A percentile compares a stretch with the other conserved stretches of the same genome.
These are phyloP conservation scores for Drosophila subobscura DNA, from an alignment of 1,140 invertebrate genomes.

Conservation along the genomic window DNA sequence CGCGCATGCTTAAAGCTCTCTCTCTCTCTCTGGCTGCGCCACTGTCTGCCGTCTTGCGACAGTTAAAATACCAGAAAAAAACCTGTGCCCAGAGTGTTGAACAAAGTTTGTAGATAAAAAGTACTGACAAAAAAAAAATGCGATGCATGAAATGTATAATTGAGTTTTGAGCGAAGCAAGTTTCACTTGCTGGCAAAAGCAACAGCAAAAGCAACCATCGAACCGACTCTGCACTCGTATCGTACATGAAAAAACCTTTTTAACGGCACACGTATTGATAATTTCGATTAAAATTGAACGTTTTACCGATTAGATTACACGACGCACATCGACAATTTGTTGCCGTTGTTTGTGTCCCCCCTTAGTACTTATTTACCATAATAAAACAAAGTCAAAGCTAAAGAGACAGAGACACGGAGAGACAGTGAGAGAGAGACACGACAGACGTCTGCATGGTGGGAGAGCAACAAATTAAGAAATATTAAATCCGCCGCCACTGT, in stretches of 20 bases:
- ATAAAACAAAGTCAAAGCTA: constrained; percentile 25
- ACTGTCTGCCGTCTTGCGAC: constrained; percentile 3
- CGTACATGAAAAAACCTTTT: constrained; percentile 16
- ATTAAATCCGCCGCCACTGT: constrained; percentile 67
- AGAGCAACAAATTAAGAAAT: constrained; percentile 34
- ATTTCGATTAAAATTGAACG: constrained; percentile 58
- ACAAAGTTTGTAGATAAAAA: constrained; percentile 73
- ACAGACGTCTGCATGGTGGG: neutral
- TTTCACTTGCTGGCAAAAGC: constrained; percentile 54
- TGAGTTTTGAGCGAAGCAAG: constrained; percentile 49
- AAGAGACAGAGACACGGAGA: neutral
- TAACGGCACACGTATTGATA: constrained; percentile 66
- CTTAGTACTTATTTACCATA: constrained; percentile 39
- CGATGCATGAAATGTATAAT: constrained; percentile 67
- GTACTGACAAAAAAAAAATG: constrained; percentile 58
- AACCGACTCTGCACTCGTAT: neutral
- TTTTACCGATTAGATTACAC: constrained; percentile 70
- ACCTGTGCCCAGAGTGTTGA: constrained; percentile 59
- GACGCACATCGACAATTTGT: constrained; percentile 41
- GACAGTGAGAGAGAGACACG: constrained; percentile 11
- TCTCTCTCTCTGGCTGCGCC: neutral
- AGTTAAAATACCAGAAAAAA: constrained; percentile 56
- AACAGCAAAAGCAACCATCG: neutral
- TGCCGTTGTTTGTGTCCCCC: neutral
- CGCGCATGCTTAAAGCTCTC: constrained; percentile 57